A percentile compares a stretch with the other conserved stretches of the same genome.
Evolutionary conservation across 2,113 vertebrate species (phyloP).

Genomic region (Sciurus niger): DNA sequence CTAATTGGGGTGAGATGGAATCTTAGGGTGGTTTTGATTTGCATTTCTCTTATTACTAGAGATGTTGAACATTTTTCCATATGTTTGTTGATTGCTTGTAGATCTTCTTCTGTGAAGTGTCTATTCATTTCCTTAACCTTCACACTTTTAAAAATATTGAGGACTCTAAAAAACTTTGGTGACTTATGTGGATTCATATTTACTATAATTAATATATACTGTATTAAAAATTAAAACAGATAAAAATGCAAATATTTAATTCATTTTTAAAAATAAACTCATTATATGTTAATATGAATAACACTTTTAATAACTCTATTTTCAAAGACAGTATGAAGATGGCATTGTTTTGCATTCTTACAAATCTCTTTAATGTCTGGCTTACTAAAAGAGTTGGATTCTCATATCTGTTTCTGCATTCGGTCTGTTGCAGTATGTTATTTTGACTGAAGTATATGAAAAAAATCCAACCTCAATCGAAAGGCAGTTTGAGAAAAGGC

Average conservation of each 20-base stretch:
- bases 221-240: constrained; percentile 56
- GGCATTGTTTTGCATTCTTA: constrained; percentile 35
- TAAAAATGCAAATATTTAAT: constrained; percentile 27
- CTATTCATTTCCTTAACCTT: too few species aligned
- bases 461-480: constrained; percentile 15
- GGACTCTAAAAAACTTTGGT: background rate
- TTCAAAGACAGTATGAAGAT: background rate
- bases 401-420: background rate
- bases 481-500: background rate
- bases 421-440: constrained; percentile 45
- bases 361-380: background rate
- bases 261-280: background rate
- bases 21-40: too few species aligned
- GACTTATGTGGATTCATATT: constrained; percentile 6
- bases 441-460: constrained; percentile 45
- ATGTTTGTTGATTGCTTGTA: too few species aligned
- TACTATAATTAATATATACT: constrained; percentile 2
- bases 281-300: background rate
- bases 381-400: background rate
- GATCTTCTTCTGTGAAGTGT: too few species aligned
- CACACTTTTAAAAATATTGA: constrained; percentile 31
- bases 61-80: too few species aligned
- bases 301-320: background rate
- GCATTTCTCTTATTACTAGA: too few species aligned
- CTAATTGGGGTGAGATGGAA: too few species aligned